Percentiles rank a stretch among this genome's conserved stretches.
Evolutionary conservation across 2,113 vertebrate species (phyloP).

Genomic region (Psammodynastes pulverulentus): DNA sequence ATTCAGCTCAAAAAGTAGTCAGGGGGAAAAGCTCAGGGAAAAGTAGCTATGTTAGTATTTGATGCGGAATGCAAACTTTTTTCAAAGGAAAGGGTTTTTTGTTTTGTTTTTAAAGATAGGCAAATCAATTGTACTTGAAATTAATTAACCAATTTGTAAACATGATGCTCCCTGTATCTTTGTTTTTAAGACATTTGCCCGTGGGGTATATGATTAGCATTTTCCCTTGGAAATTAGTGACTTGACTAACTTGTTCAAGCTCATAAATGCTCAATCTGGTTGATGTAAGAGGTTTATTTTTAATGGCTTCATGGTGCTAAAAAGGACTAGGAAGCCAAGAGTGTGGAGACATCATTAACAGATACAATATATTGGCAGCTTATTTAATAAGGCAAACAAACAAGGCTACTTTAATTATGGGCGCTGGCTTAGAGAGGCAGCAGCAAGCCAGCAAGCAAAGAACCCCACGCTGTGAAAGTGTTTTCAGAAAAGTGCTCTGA

Average conservation of each 20-base stretch:
- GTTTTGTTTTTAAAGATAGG: neutral
- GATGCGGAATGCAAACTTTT: neutral
- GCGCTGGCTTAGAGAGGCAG: conserved; percentile 18
- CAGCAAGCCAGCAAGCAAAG: conserved; percentile 7
- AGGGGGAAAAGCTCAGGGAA: neutral
- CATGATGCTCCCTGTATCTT: conserved; percentile 7
- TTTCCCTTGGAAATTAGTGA: conserved; percentile 20
- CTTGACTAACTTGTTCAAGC: conserved; percentile 3
- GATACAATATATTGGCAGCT: conserved; percentile 22
- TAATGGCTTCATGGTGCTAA: neutral
- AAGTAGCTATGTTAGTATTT: neutral
- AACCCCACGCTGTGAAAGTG: conserved; percentile 29
- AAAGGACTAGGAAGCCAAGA: conserved; percentile 4
- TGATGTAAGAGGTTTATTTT: neutral
- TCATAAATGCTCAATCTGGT: neutral
- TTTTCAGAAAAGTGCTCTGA: conserved; percentile 22
- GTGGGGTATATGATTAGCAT: conserved; percentile 26
- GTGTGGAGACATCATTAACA: conserved; percentile 5
- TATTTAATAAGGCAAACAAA: conserved; percentile 33
- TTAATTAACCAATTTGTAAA: conserved; percentile 27
- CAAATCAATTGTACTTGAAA: conserved; percentile 15
- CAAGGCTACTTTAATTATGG: conserved; percentile 13
- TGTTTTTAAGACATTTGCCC: conserved; percentile 32
- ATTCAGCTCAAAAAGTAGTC: neutral
- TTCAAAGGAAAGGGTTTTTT: neutral